A percentile compares a stretch with the other conserved stretches of the same genome.
Evolutionary conservation across 2,888 invertebrate species (phyloP).

Genomic region (Byasa hedistus): DNA sequence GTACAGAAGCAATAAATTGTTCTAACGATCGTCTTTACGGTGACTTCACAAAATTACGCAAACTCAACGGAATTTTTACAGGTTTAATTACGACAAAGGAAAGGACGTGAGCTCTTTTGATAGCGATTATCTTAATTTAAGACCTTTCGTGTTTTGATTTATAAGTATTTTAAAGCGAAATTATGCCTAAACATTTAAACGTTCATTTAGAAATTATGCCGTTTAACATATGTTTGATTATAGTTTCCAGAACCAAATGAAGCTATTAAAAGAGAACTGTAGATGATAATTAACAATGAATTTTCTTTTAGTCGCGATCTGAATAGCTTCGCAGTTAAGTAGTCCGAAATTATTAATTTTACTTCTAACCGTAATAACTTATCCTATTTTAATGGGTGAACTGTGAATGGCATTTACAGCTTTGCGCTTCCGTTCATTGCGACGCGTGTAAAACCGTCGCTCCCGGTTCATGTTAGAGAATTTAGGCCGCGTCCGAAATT

Average conservation of each 20-base stretch:
- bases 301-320: background rate
- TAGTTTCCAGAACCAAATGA: background rate
- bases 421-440: background rate
- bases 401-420: background rate
- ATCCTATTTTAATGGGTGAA: background rate
- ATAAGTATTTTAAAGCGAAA: slow-evolving; percentile 4
- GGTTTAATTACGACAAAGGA: slow-evolving; percentile 40
- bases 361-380: background rate
- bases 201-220: background rate
- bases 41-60: slow-evolving; percentile 47
- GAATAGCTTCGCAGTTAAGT: background rate
- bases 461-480: background rate
- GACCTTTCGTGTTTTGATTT: slow-evolving; percentile 5
- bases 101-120: slow-evolving; percentile 35
- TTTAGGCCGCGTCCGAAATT: background rate
- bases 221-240: background rate
- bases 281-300: background rate
- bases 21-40: slow-evolving; percentile 35
- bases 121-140: slow-evolving; percentile 30
- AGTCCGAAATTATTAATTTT: slow-evolving; percentile 37
- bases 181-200: slow-evolving; percentile 7
- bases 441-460: background rate
- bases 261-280: slow-evolving; percentile 10
- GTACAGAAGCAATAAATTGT: background rate
- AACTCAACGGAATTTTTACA: slow-evolving; percentile 42